phyloP scores from a whole-genome alignment of 2,888 invertebrate genomes.

The Podabrus alpinus region DNA sequence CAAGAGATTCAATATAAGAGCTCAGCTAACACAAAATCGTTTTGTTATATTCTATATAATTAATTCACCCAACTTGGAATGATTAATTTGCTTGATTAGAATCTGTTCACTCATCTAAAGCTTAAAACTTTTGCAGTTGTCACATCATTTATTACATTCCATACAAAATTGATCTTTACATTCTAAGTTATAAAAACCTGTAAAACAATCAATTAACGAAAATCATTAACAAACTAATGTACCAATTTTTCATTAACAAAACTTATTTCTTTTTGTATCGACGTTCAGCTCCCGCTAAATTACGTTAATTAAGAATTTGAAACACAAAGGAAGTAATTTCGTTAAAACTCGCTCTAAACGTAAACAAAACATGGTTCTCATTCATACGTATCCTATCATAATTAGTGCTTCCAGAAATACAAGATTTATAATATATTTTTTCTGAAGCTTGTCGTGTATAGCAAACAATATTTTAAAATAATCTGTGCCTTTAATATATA shows the following conservation, averaged over 20 bases:
- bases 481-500: background rate
- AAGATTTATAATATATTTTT: background rate
- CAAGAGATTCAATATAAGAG: background rate
- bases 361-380: background rate
- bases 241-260: background rate
- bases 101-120: conserved; percentile 4
- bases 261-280: background rate
- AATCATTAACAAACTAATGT: background rate
- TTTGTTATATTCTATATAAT: background rate
- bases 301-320: background rate
- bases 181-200: background rate
- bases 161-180: conserved; percentile 31
- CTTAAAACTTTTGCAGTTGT: conserved; percentile 19
- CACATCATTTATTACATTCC: conserved; percentile 37
- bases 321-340: background rate
- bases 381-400: background rate
- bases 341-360: background rate
- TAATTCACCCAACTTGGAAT: background rate
- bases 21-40: background rate
- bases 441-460: background rate
- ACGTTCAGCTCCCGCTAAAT: background rate
- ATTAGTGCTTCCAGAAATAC: background rate
- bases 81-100: background rate
- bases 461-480: background rate
- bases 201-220: background rate